Base-by-base conservation (phyloP, 2,888 invertebrate species). In the Drosophila mulleri region DNA sequence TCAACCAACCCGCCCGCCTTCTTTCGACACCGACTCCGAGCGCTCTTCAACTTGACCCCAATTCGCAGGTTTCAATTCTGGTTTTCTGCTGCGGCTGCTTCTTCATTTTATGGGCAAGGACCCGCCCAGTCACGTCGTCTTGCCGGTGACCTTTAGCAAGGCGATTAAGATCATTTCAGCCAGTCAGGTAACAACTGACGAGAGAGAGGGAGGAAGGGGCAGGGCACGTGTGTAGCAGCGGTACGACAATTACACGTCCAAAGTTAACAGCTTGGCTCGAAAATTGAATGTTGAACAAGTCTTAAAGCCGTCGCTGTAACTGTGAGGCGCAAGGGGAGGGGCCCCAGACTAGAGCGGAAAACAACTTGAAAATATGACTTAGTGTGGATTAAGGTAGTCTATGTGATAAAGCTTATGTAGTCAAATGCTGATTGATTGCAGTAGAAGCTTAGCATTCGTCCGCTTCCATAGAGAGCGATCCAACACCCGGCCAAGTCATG, bases 11-110 rank as follows among this genome's bases (percentile, higher is more conserved):
- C 42, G 3, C 7, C 32, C 16, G 6, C 23, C 37, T 3, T 16
- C 29, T 7, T 8, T 12, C 2, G 14, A 16, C 26, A 4, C 6
- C 29, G 16, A 16, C 9, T 14, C 23, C 32, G 65, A 18, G 52
- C 58, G 72, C 68, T 72, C 80, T 84, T 87, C 69, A 84, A 82
- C 83, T 83, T 84, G 88, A 85, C 88, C 88, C 32, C 66, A 75
- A 76, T 83, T 42, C 2, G 35, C 18, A 18, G 48, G 48, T 52
- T 60, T 65, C 18, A 52, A 56, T 50, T 65, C 48, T 42, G 48
- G 47, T 59, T 64, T 41, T 26, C 52, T 52, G 9, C 39, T 35
- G 29, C 7, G 41, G 29, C 53, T 52, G 39, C 29, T 52, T 48
- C 39, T 60, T 23, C 11, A 2, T 14, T 64, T 56, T 52, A 42